Evolutionary conservation across 2,888 invertebrate genomes (phyloP).

Genomic region (Lampropteryx suffumata): DNA sequence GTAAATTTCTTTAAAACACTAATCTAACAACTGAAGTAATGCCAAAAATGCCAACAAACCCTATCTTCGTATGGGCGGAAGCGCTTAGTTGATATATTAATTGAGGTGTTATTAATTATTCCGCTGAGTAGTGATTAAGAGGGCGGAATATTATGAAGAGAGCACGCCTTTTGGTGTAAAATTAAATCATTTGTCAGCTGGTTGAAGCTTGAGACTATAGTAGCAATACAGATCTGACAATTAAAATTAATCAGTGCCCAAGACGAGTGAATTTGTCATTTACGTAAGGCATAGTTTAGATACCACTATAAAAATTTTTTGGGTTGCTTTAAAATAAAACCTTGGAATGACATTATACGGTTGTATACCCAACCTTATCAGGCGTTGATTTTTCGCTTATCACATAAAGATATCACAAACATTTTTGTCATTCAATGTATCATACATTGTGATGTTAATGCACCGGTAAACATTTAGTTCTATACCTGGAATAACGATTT

Average conservation of each 20-base stretch:
- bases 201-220: slow-evolving; percentile 16
- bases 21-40: slow-evolving; percentile 6
- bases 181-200: slow-evolving; percentile 44
- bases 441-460: slow-evolving; percentile 31
- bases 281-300: no score
- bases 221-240: background rate
- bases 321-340: no score
- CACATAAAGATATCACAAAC: slow-evolving; percentile 22
- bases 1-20: no score
- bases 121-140: slow-evolving; percentile 69
- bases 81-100: slow-evolving; percentile 74
- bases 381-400: slow-evolving; percentile 50
- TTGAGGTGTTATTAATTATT: slow-evolving; percentile 78
- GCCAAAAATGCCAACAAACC: slow-evolving; percentile 31
- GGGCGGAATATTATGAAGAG: slow-evolving; percentile 68
- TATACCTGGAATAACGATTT: slow-evolving; percentile 31
- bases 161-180: slow-evolving; percentile 64
- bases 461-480: slow-evolving; percentile 29
- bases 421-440: slow-evolving; percentile 37
- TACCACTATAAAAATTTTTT: no score
- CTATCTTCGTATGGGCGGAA: slow-evolving; percentile 63
- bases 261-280: no score
- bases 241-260: no score
- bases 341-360: no score
- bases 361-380: slow-evolving; percentile 53